A percentile compares a stretch with the other conserved stretches of the same genome.
Evolutionary conservation across 2,113 vertebrate genomes (phyloP).

Genomic region (Microcebus lehilahytsara): DNA sequence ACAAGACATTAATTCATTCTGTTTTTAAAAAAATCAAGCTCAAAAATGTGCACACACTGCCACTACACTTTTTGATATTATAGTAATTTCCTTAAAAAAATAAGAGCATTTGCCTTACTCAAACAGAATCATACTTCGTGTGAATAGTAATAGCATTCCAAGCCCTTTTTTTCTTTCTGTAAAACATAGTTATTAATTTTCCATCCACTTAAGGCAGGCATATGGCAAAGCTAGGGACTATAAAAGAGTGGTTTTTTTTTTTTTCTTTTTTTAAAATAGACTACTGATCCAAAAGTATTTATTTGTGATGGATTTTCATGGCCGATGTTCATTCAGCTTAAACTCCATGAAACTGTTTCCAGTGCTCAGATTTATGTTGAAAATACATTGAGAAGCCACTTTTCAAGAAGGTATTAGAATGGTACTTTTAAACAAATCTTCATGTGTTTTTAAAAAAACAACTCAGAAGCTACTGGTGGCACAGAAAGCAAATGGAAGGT

Average conservation of each 20-base stretch:
- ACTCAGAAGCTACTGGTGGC: constrained; percentile 87
- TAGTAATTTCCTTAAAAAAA: constrained; percentile 71
- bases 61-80: constrained; percentile 63
- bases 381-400: constrained; percentile 83
- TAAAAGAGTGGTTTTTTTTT: constrained; percentile 45
- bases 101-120: constrained; percentile 82
- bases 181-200: constrained; percentile 65
- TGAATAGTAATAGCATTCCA: constrained; percentile 68
- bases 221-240: constrained; percentile 68
- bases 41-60: constrained; percentile 74
- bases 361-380: constrained; percentile 90
- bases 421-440: constrained; percentile 84
- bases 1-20: constrained; percentile 83
- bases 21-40: constrained; percentile 75
- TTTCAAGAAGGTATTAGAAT: constrained; percentile 81
- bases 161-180: constrained; percentile 45
- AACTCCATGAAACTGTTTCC: constrained; percentile 86
- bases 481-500: constrained; percentile 85
- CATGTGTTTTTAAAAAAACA: constrained; percentile 82
- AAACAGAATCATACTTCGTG: constrained; percentile 69
- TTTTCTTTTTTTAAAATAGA: constrained; percentile 61
- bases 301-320: constrained; percentile 52
- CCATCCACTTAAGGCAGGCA: constrained; percentile 76
- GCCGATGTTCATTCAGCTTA: constrained; percentile 76
- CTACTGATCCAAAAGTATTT: constrained; percentile 70